Evolutionary conservation across 2,113 vertebrate genomes (phyloP).

Genomic region (Mola mola): DNA sequence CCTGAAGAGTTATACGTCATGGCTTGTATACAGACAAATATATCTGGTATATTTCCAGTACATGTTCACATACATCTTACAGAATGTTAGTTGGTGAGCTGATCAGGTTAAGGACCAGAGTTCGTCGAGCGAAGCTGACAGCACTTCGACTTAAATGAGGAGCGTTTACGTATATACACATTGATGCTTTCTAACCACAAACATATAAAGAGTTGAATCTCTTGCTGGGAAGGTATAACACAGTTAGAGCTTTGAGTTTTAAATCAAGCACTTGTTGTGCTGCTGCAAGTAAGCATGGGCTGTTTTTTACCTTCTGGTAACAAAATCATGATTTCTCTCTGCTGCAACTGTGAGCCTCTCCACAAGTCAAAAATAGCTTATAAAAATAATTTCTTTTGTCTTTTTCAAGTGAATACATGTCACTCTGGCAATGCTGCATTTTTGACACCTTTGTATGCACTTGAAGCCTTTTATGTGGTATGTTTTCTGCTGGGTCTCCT

Average conservation of each 20-base stretch:
- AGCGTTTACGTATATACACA: constrained; percentile 14
- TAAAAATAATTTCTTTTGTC: constrained; percentile 73
- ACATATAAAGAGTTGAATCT: constrained; percentile 47
- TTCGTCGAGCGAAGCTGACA: constrained; percentile 46
- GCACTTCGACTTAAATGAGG: constrained; percentile 25
- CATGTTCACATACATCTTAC: constrained; percentile 54
- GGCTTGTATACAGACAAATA: constrained; percentile 65
- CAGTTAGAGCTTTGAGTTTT: constrained; percentile 35
- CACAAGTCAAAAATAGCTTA: constrained; percentile 76
- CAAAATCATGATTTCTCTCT: constrained; percentile 45
- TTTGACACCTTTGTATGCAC: constrained; percentile 48
- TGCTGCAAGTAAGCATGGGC: constrained; percentile 40
- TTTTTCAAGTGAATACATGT: constrained; percentile 28
- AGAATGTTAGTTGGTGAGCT: constrained; percentile 52
- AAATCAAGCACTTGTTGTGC: constrained; percentile 55
- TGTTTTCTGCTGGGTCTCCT: background rate
- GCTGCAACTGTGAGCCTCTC: constrained; percentile 36
- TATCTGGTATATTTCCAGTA: constrained; percentile 59
- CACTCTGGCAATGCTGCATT: constrained; percentile 21
- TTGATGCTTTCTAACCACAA: constrained; percentile 45
- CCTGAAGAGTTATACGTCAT: constrained; percentile 57
- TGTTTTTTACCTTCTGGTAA: constrained; percentile 6
- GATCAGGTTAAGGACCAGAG: constrained; percentile 32
- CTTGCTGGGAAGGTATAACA: constrained; percentile 40
- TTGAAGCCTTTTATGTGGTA: constrained; percentile 2